Percentiles rank a stretch among this genome's conserved stretches.
Evolutionary conservation across 2,888 invertebrate genomes (phyloP).

Genomic region (Phaonia tiefii): DNA sequence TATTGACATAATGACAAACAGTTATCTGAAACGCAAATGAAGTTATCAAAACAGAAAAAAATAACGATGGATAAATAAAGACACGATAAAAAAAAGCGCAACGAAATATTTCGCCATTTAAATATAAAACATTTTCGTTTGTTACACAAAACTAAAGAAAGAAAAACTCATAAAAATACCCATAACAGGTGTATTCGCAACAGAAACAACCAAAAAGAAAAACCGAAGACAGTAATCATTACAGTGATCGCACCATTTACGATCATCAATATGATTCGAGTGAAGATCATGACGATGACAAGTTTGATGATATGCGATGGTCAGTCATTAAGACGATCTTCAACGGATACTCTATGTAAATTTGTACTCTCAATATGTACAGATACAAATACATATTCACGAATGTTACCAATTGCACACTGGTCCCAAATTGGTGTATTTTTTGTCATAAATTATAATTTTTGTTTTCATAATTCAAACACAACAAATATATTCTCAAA

Average conservation of each 20-base stretch:
- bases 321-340: too few relatives aligned
- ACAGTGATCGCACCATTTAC: neutral
- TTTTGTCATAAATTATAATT: too few relatives aligned
- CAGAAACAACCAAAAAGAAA: too few relatives aligned
- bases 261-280: neutral
- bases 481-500: too few relatives aligned
- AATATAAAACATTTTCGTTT: conserved; percentile 5
- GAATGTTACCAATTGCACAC: too few relatives aligned
- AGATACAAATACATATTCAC: too few relatives aligned
- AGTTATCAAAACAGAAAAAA: conserved; percentile 6
- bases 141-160: too few relatives aligned
- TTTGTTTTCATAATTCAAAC: too few relatives aligned
- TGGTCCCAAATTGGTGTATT: too few relatives aligned
- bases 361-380: too few relatives aligned
- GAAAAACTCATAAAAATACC: neutral
- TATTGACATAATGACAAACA: conserved; percentile 62
- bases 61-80: neutral
- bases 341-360: too few relatives aligned
- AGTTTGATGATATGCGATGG: neutral
- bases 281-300: too few relatives aligned
- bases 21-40: neutral
- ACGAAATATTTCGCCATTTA: conserved; percentile 12
- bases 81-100: neutral
- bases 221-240: neutral
- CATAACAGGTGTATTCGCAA: neutral